Evolutionary conservation across 2,797 vertebrate genomes (phyloP), one percentile per base, ranked within the genome.

Genomic region (Girardinus metallicus): DNA sequence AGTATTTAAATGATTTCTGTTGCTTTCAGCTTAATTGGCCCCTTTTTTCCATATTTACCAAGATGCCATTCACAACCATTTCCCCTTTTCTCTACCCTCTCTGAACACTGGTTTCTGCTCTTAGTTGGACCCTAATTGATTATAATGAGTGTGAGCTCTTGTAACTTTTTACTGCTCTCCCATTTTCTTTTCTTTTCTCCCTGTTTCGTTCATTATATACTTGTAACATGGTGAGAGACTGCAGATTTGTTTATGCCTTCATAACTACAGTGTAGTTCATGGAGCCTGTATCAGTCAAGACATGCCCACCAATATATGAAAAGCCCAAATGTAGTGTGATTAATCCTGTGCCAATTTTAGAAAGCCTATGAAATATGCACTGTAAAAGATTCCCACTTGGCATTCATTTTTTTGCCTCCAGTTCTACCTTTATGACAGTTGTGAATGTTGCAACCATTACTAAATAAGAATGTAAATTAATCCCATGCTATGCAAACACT

Each of bases 41-140:
- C 90, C 89, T 88, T 93, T 94, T 93, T 90, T 93, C 88, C 84
- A 60, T 87, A 91, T 94, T 94, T 93, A 90, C 90, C 79, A 89
- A 47, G 78, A 83, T 92, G 88, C 89, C 92, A 93, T 80, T 88
- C 84, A 73, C 79, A 87, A 80, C 85, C 82, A 75, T 88, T 78
- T 76, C 86, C 80, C 74, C 80, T 78, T 51, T 80, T 68, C 83
- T 55, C 51, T 49, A 46, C 80, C 78, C 66, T 82, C 72, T 2
- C 5, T 10, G 64, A 72, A 88, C 82, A 85, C 82, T 81, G 86
- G 16, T 66, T 84, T 86, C 75, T 88, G 87, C 88, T 92, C 91
- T 90, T 83, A 85, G 91, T 92, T 93, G 95, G 94, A 95, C 92
- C 92, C 91, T 95, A 95, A 95, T 95, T 95, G 95, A 92, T 90